Evolutionary conservation across 1,140 invertebrate species (phyloP), one percentile per base, ranked within the genome.

Genomic region (Atopsyche davidsoni): DNA sequence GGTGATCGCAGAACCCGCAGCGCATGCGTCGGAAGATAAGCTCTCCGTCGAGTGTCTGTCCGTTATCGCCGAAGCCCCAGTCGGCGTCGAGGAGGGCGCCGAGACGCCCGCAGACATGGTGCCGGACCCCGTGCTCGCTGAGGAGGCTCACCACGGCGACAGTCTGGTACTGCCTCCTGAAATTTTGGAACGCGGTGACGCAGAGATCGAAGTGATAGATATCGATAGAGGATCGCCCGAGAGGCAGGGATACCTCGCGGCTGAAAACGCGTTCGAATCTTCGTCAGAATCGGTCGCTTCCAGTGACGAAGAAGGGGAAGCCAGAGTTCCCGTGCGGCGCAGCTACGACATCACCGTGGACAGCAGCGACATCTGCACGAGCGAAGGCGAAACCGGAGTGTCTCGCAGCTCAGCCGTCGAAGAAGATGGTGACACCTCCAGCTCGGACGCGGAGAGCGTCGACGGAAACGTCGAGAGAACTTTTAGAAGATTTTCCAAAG

Each of bases 401-500:
- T 47, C 44, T 11, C 21, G 3, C 11, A 7, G 22, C n/a, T 32
- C 43, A 21, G 23, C 21, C 17, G 13, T 24, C 11, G 71, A 73
- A 19, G 68, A 76, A 35, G 72, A 73, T 2, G 69, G 67, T 18
- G 68, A 72, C 34, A 77, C 75, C 1, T 79, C 75, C 0, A 71
- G 69, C 2, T 66, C 76, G 6, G 76, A 73, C 0, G 75, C 77
- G 1, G 81, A 81, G n/a, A 80, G 79, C 24, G 82, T 77, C 19
- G 79, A 83, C 39, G 75, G 80, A 1, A 79, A 80, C 4, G 80
- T 80, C 14, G 72, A 74, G n/a, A 79, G 81, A 25, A 51, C 31
- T 39, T 6, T 34, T 44, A 79, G 81, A 10, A 72, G 77, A 14
- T 87, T 86, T 60, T 85, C 84, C 0, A 75, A 81, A 13, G 82